Base-by-base conservation (phyloP, 2,113 vertebrate species). In the Hyperoodon ampullatus region DNA sequence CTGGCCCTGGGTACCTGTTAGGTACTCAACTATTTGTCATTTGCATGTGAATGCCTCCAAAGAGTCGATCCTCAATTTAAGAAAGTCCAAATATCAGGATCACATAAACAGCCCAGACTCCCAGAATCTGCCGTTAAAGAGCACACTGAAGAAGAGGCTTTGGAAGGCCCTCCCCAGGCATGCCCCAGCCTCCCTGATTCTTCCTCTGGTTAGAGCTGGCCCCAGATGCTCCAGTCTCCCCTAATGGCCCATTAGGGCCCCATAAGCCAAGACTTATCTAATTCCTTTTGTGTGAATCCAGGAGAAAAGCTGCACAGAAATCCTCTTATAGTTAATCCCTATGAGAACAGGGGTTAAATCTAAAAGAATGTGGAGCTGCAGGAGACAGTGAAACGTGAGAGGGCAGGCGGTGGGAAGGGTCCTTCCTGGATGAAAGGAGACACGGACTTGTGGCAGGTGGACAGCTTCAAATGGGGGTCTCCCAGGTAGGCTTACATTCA, bases 261-360 rank as follows among this genome's bases (percentile, higher is more conserved):
- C 53, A 61, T 97, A 98, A 98, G 80, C 90, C 96, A 97, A 96
- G 96, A 95, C 95, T 95, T 97, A 98, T 96, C 95, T 96, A 91
- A 95, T 96, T 97, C 87, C 90, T 97, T 97, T 96, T 97, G 96
- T 97, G 90, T 71, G 74, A 96, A 94, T 97, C 87, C 94, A 80
- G 50, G 78, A 94, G 94, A 94, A 97, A 97, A 97, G 93, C 95
- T 71, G 83, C 85, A 90, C 33, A 93, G 84, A 97, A 98, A 98
- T 98, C 97, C 96, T 97, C 97, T 97, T 98, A 97, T 9, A 50
- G 96, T 50, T 96, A 97, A 98, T 98, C 97, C 96, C 83, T 95
- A 80, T 95, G 94, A 97, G 97, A 95, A 97, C 72, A 97, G 87
- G 95, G 74, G 78, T 93, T 95, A 91, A 92, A 85, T 93, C 89